Conservation (phyloP, 1,140 invertebrate species). For the Agrypnia vestita region DNA sequence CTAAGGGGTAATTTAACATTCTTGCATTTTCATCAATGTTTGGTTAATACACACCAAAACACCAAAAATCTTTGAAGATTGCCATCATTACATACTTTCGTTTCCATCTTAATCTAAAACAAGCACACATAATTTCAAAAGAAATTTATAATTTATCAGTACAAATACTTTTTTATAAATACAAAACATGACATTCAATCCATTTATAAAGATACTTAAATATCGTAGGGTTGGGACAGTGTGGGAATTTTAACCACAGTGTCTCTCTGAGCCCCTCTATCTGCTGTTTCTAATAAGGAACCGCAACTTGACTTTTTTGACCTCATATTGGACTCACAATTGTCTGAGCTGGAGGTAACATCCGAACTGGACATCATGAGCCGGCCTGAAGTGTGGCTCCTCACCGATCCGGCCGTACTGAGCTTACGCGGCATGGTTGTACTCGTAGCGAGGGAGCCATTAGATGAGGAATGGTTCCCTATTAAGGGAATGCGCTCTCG, state of each 20-base stretch:
- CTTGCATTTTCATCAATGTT: slow-evolving; percentile 16
- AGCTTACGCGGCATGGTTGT: slow-evolving; percentile 58
- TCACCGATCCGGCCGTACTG: slow-evolving; percentile 54
- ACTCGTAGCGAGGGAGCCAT: slow-evolving; percentile 54
- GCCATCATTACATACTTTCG: too few relatives aligned
- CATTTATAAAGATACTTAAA: slow-evolving; percentile 38
- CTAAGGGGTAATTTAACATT: neutral
- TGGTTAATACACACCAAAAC: too few relatives aligned
- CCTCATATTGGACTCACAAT: slow-evolving; percentile 51
- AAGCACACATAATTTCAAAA: slow-evolving; percentile 6
- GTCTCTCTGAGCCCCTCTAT: slow-evolving; percentile 44
- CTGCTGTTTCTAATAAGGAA: slow-evolving; percentile 50
- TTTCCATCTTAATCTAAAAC: slow-evolving; percentile 15
- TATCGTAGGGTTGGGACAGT: slow-evolving; percentile 56
- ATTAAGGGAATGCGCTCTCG: slow-evolving; percentile 56
- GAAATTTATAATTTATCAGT: slow-evolving; percentile 32
- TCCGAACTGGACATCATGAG: slow-evolving; percentile 60
- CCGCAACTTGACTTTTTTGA: slow-evolving; percentile 58
- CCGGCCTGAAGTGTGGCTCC: slow-evolving; percentile 57
- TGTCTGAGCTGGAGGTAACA: slow-evolving; percentile 58
- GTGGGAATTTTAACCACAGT: slow-evolving; percentile 45
- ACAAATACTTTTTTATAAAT: slow-evolving; percentile 30
- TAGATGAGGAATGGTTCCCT: slow-evolving; percentile 58
- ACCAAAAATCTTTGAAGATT: too few relatives aligned
- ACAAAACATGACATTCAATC: slow-evolving; percentile 27